Conservation (phyloP, 2,113 vertebrate genomes). For the Climacteris rufus region DNA sequence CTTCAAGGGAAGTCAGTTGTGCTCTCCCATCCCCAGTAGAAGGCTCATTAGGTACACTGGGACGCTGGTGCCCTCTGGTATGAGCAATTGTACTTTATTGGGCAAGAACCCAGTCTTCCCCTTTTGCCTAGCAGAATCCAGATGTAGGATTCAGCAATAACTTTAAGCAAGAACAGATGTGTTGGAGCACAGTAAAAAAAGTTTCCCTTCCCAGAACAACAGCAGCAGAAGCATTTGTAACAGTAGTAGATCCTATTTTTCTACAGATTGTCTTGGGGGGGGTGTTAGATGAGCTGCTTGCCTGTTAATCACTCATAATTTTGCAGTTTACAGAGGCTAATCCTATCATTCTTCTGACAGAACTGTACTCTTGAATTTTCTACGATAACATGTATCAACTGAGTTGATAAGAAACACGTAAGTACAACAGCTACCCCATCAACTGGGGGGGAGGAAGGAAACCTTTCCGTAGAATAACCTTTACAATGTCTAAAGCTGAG, state of each 20-base stretch:
- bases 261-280: not conserved
- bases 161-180: constrained; percentile 52
- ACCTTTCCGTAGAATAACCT: not conserved
- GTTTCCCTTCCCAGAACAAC: not conserved
- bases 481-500: not conserved
- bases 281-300: not conserved
- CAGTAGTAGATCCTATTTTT: not conserved
- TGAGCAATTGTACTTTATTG: not conserved
- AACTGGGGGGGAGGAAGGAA: not conserved
- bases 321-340: not conserved
- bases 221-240: not conserved
- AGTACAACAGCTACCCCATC: not conserved
- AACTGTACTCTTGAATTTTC: not conserved
- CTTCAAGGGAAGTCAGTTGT: not conserved
- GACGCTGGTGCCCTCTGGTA: not conserved
- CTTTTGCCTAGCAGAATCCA: constrained; percentile 9
- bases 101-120: not conserved
- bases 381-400: not conserved
- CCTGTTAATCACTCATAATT: not conserved
- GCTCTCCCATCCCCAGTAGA: not conserved
- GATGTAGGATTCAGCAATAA: constrained; percentile 24
- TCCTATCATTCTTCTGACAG: not conserved
- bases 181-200: not conserved
- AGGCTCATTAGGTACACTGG: not conserved
- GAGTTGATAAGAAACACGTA: not conserved